Evolutionary conservation across 2,113 vertebrate species (phyloP).

Genomic region (Plestiodon gilberti): DNA sequence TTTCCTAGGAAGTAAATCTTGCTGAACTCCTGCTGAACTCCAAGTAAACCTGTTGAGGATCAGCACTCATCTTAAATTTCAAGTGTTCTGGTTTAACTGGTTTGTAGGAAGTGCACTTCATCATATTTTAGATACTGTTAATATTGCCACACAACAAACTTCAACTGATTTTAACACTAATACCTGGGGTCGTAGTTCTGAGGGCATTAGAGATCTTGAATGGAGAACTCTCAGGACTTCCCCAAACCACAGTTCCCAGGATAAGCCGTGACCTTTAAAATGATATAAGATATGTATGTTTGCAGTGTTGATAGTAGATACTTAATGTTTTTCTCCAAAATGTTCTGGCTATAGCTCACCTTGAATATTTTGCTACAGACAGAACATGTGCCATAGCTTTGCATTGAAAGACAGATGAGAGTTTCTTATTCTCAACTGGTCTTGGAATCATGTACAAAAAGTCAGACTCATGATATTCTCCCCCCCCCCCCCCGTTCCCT

Average conservation of each 20-base stretch:
- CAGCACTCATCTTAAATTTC: too few species aligned
- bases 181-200: too few species aligned
- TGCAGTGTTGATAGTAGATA: neutral
- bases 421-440: constrained; percentile 22
- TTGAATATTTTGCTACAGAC: neutral
- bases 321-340: neutral
- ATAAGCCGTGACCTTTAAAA: neutral
- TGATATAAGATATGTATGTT: neutral
- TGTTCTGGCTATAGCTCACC: neutral
- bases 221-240: too few species aligned
- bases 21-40: too few species aligned
- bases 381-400: constrained; percentile 5
- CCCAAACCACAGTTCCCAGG: neutral
- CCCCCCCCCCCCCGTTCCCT: neutral
- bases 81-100: too few species aligned
- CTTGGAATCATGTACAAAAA: constrained; percentile 28
- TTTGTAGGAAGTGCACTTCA: too few species aligned
- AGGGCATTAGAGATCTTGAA: too few species aligned
- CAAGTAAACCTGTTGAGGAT: too few species aligned
- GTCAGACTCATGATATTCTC: neutral
- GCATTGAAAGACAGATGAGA: constrained; percentile 3
- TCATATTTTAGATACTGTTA: too few species aligned
- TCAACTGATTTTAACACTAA: too few species aligned
- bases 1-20: too few species aligned
- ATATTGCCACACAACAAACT: too few species aligned